Base-by-base conservation (phyloP, 2,113 vertebrate species). In the Nibea albiflora region DNA sequence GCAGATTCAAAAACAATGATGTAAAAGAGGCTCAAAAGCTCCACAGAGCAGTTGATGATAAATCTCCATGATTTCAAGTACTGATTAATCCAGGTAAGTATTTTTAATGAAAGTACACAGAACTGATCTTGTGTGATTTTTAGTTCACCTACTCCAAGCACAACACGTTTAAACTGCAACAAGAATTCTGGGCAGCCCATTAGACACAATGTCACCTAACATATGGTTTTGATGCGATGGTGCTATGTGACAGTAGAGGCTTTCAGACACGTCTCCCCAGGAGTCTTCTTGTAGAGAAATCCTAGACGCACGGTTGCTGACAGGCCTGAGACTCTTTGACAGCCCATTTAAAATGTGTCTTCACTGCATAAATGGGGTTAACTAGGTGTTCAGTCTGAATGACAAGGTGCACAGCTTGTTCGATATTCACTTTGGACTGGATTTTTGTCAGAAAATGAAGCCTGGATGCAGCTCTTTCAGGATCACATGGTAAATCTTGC, bases 311-410 rank as follows among this genome's bases (percentile, higher is more conserved):
- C 17, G 12, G 35, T 64, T 65, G 47, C 67, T 76, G 67, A 64
- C 47, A 77, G 62, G 53, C 39, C 77, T 52, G 39, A 85, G 69
- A 68, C 15, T 68, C n/a, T 24, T 69, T 83, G 78, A 76, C 56
- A 63, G 50, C 56, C 50, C 35, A 65, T 75, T 86, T 78, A 84
- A 24, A 77, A 81, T 42, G 42, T 73, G 54, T 81, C 63, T 75
- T 64, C 15, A 49, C 67, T 73, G 42, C 24, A 57, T 64, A 54
- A 46, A 60, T 76, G 56, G 60, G 39, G 39, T 57, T 71, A 68
- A 86, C 60, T 31, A 14, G 63, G 53, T 47, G 19, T 70, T 56
- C 39, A 8, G 35, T 39, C 35, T 39, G 35, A 39, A 39, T 39
- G 7, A 39, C 8, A 39, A 39, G 35, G 35, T 39, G 35, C 35